A percentile compares a stretch with the other conserved stretches of the same genome.
Conservation (phyloP, 2,888 invertebrate genomes). For the Entomobrya proxima region DNA sequence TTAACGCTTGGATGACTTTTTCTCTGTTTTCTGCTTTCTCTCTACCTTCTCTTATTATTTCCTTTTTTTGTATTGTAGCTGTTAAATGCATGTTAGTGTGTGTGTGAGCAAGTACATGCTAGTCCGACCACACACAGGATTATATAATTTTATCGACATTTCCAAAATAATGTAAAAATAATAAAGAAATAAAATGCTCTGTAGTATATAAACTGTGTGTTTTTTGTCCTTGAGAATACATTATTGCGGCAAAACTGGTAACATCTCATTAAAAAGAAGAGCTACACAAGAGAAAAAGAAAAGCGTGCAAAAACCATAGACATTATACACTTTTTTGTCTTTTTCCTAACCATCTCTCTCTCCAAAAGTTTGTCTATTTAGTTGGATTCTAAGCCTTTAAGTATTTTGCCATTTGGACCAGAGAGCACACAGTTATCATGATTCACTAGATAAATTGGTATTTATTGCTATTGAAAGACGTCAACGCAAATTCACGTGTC, state of each 20-base stretch:
- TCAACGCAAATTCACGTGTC: too few species aligned
- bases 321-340: too few species aligned
- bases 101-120: neutral
- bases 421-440: neutral
- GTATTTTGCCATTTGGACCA: too few species aligned
- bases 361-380: too few species aligned
- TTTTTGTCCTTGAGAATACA: too few species aligned
- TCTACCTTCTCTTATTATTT: conserved; percentile 15
- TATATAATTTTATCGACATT: neutral
- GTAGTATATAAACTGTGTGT: too few species aligned
- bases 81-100: neutral
- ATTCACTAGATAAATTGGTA: neutral
- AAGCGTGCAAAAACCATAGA: too few species aligned
- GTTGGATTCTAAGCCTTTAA: too few species aligned
- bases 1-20: conserved; percentile 15
- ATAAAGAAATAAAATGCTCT: neutral
- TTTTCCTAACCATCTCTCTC: too few species aligned
- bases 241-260: too few species aligned
- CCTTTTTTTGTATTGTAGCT: neutral
- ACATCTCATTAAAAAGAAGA: too few species aligned
- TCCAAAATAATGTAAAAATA: neutral
- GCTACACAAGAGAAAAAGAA: too few species aligned
- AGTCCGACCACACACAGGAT: neutral
- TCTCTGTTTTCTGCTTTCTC: neutral
- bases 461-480: conserved; percentile 23